phyloP scores from a whole-genome alignment of 2,113 vertebrate genomes.

The Oreochromis tanganicae region DNA sequence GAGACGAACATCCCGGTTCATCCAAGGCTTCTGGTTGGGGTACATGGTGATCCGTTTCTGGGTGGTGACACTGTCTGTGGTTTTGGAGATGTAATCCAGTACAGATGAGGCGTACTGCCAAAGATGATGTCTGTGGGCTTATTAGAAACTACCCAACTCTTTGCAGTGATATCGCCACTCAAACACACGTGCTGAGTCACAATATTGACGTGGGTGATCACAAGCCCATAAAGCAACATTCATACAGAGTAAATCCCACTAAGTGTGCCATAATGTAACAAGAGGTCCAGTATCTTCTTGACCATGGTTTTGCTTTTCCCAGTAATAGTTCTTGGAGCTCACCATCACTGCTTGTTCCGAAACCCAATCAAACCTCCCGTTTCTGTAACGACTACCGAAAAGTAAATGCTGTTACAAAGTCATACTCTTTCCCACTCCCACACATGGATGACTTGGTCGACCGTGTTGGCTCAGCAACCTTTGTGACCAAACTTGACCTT shows the following conservation, averaged over 20 bases:
- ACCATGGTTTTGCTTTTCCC: fast-evolving
- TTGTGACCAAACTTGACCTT: not conserved
- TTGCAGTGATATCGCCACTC: fast-evolving
- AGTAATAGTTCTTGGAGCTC: no score
- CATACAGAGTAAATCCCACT: not conserved
- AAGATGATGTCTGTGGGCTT: no score
- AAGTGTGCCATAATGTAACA: not conserved
- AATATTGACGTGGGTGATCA: not conserved
- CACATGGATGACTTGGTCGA: fast-evolving
- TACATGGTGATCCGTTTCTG: no score
- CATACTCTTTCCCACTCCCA: not conserved
- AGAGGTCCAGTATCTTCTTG: not conserved
- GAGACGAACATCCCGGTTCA: no score
- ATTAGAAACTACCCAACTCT: no score
- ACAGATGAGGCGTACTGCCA: no score
- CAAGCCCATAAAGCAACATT: fast-evolving
- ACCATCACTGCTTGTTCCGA: no score
- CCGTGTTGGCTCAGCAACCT: fast-evolving
- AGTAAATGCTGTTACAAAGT: not conserved
- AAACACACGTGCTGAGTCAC: fast-evolving
- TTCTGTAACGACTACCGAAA: no score
- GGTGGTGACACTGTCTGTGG: no score
- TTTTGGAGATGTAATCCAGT: no score
- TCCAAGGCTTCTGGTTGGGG: no score
- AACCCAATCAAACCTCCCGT: no score